Evolutionary conservation across 2,888 invertebrate genomes (phyloP), one percentile per base, ranked within the genome.

Genomic region (Pristionchus entomophagus): DNA sequence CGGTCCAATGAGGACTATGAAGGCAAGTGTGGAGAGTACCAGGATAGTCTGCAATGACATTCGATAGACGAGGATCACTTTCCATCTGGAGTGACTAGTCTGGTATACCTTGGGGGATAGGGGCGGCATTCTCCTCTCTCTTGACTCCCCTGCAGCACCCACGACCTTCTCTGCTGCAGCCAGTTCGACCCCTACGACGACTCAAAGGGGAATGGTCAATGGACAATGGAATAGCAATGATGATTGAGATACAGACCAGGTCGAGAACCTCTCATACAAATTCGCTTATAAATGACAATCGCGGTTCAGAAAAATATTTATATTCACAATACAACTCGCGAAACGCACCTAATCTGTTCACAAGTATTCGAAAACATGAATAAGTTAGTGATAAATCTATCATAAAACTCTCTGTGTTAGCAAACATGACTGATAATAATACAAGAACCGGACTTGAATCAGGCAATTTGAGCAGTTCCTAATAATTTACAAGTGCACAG

Each of bases 391-490:
- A 73, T 73, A 73, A 38, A 41, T 73, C 45, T 73, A 32, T 32
- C 22, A 73, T 73, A 73, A 73, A 73, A 73, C 73, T 73, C 45
- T 73, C n/a, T 73, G 41, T 45, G 73, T 73, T 73, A 73, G 41
- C 22, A 73, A 38, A 22, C 38, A 69, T 26, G 32, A 73, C 38
- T 65, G 19, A 65, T 69, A 6, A 73, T 45, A 73, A 73, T 73
- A 73, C 38, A 73, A 45, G n/a, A 35, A 73, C 38, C 41, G 26
- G 41, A n/a, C 5, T 41, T n/a, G 45, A n/a, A 73, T 73, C 26
- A 73, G 41, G 73, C 38, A 73, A 35, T 22, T 73, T 73, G 73
- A 73, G 41, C 73, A 73, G 5, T 73, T 73, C 45, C 73, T 45
- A 73, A 1, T 10, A 45, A 73, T 73, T 73, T 73, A 73, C 73